A percentile compares a stretch with the other conserved stretches of the same genome.
Evolutionary conservation across 2,888 invertebrate genomes (phyloP).

Genomic region (Mythimna impura): DNA sequence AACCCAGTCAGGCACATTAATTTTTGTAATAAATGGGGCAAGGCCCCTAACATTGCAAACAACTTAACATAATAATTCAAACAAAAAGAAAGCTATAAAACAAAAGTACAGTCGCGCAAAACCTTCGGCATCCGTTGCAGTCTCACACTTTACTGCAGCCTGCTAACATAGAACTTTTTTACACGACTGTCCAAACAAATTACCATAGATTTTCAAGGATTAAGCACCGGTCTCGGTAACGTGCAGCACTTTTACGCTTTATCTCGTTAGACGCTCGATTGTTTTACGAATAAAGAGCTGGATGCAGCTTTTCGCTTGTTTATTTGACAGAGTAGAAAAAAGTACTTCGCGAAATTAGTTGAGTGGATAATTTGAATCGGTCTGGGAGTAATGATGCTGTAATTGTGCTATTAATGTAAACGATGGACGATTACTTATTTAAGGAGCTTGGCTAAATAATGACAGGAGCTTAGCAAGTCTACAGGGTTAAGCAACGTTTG

Average conservation of each 20-base stretch:
- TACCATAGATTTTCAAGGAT: slow-evolving; percentile 52
- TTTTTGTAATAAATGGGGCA: too few relatives aligned
- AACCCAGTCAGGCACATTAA: too few relatives aligned
- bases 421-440: background rate
- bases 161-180: slow-evolving; percentile 21
- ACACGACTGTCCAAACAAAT: slow-evolving; percentile 42
- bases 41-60: too few relatives aligned
- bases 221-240: slow-evolving; percentile 17
- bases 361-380: slow-evolving; percentile 11
- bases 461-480: too few relatives aligned
- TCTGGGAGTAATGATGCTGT: background rate
- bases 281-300: slow-evolving; percentile 19
- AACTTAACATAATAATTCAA: background rate
- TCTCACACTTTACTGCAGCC: slow-evolving; percentile 23
- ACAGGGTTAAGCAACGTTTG: too few relatives aligned
- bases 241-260: slow-evolving; percentile 37
- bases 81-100: background rate
- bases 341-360: background rate
- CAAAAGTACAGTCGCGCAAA: slow-evolving; percentile 5
- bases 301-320: slow-evolving; percentile 33
- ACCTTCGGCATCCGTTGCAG: background rate
- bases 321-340: slow-evolving; percentile 7
- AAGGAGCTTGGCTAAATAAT: too few relatives aligned
- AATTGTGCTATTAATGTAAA: background rate
- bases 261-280: slow-evolving; percentile 36